Evolutionary conservation across 1,140 invertebrate genomes (phyloP).

Genomic region (Hycleus cichorii): DNA sequence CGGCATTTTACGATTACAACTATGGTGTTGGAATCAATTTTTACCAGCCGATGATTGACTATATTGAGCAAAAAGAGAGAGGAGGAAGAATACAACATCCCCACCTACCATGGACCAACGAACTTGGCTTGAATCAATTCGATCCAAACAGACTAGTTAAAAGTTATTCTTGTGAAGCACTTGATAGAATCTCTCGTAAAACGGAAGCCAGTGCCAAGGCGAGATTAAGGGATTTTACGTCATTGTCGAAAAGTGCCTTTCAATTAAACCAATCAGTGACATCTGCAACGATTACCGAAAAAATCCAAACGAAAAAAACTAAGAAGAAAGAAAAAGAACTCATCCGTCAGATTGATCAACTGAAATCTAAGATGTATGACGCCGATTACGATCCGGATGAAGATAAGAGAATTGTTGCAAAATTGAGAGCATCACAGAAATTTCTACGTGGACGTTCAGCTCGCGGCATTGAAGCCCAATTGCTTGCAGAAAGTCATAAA

Average conservation of each 20-base stretch:
- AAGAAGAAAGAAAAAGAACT: conserved; percentile 29
- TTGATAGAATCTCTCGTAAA: conserved; percentile 53
- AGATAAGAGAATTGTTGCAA: conserved; percentile 27
- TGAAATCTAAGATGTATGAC: conserved; percentile 33
- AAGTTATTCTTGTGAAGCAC: conserved; percentile 54
- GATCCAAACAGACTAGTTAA: conserved; percentile 30
- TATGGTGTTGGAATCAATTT: conserved; percentile 73
- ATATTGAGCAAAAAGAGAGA: conserved; percentile 53
- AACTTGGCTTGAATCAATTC: conserved; percentile 55
- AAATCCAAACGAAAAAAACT: conserved; percentile 25
- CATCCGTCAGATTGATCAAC: conserved; percentile 28
- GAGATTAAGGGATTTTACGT: conserved; percentile 50
- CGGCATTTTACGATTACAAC: conserved; percentile 66
- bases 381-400: conserved; percentile 29
- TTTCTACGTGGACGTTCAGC: conserved; percentile 63
- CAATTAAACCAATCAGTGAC: conserved; percentile 29
- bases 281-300: conserved; percentile 27
- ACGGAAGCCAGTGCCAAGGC: conserved; percentile 59
- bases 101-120: conserved; percentile 66
- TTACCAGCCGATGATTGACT: conserved; percentile 78
- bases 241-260: conserved; percentile 34
- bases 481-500: conserved; percentile 52
- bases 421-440: conserved; percentile 45
- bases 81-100: conserved; percentile 47
- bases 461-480: conserved; percentile 58